These are phyloP conservation scores for Sturmia bella DNA, from an alignment of 2,888 invertebrate species.

Conservation along the genomic window DNA sequence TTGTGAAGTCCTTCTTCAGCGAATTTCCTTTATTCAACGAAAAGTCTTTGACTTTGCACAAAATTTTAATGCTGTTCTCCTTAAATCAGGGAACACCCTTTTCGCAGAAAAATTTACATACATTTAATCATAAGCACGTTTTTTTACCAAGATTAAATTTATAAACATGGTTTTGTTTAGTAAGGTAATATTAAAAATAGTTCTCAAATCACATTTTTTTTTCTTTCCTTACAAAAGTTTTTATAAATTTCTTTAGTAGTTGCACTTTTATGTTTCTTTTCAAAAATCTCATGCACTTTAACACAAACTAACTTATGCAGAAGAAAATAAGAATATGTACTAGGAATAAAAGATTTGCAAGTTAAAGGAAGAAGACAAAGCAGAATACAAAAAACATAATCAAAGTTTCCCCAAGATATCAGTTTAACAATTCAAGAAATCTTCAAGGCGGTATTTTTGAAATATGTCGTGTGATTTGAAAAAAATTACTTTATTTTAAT, in stretches of 20 bases:
- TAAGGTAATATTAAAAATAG: not conserved
- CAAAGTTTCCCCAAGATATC: not conserved
- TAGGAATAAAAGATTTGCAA: conserved; percentile 43
- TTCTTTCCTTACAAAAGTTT: not conserved
- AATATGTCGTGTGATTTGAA: not conserved
- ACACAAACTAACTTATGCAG: conserved; percentile 5
- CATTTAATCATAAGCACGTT: conserved; percentile 13
- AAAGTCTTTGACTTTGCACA: conserved; percentile 67
- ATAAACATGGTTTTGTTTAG: not conserved
- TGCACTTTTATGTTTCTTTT: conserved; percentile 46
- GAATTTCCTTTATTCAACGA: conserved; percentile 2
- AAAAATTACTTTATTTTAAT: not conserved
- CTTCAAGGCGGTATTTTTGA: not conserved
- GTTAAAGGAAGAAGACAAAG: conserved; percentile 54
- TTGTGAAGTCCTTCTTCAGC: conserved; percentile 6
- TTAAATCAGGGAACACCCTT: conserved; percentile 61
- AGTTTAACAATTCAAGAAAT: not conserved
- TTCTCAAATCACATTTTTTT: not conserved
- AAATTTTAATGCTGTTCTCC: conserved; percentile 28
- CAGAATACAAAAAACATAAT: conserved; percentile 22
- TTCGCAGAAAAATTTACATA: conserved; percentile 20
- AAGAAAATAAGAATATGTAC: conserved; percentile 31
- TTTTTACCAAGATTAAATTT: not conserved
- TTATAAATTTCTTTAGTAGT: conserved; percentile 38
- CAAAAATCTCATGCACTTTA: conserved; percentile 25